These are phyloP conservation scores for Acanthornis magna DNA, from an alignment of 2,797 vertebrate species.

Conservation along the genomic window DNA sequence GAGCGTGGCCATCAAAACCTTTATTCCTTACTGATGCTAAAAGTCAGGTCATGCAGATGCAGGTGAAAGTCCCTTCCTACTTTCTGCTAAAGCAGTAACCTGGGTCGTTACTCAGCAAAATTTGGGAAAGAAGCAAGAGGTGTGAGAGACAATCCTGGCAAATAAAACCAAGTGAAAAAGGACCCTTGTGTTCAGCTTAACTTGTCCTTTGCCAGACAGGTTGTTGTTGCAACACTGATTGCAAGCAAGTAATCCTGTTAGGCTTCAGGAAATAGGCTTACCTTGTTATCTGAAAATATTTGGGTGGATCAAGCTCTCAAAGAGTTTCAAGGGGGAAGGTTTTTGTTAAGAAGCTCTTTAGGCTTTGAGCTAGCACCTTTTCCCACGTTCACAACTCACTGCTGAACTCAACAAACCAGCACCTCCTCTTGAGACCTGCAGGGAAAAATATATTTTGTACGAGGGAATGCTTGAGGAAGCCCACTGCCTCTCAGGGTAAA, in stretches of 20 bases:
- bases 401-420: background rate
- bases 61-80: background rate
- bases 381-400: background rate
- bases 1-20: background rate
- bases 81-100: background rate
- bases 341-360: background rate
- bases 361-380: background rate
- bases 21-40: background rate
- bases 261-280: background rate
- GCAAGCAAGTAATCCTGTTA: background rate
- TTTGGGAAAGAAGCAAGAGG: background rate
- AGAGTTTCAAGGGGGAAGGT: background rate
- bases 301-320: background rate
- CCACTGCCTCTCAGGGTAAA: background rate
- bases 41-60: background rate
- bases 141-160: background rate
- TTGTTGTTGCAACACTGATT: background rate
- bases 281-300: background rate
- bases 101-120: background rate
- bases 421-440: background rate
- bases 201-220: background rate
- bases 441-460: background rate
- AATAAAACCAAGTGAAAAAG: background rate
- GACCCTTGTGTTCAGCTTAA: background rate
- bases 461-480: rapidly evolving